Evolutionary conservation across 2,888 invertebrate genomes (phyloP), one percentile per base, ranked within the genome.

Genomic region (Tridacna crocea): DNA sequence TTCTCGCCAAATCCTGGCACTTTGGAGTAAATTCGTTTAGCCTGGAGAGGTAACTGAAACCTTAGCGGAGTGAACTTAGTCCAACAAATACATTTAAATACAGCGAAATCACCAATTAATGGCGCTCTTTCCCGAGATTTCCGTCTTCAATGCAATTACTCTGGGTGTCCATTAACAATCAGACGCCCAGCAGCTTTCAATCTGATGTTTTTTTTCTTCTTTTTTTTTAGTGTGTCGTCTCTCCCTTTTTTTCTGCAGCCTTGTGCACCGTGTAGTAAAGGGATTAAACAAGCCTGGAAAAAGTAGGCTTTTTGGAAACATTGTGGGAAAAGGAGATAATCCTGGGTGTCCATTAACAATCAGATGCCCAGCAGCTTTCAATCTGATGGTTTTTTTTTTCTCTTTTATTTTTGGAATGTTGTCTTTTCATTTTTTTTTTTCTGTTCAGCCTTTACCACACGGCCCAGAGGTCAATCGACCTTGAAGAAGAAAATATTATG

Each of bases 1-100:
- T 77, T 73, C 74, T 58, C 74, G 19, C 48, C 58, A 76, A 51
- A 47, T 47, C 48, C 51, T 51, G 26, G 47, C 70, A 70, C 78
- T 78, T 78, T 77, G 77, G 70, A 77, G 51, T 75, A 82, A 82
- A 82, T 82, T 82, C 81, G 74, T 79, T 77, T 79, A 76, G 78
- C 84, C 80, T 66, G 60, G 63, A 79, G 81, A 48, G 27, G 74
- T 75, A 75, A 79, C 77, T 66, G 84, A 84, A 81, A 82, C 84
- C 84, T 51, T 74, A 82, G 61, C 55, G 77, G 47, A 73, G 60
- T 76, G 55, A 63, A 66, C 72, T 66, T 63, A 66, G 74, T 68
- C 81, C 73, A 77, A 81, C 84, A 81, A 84, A 81, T 81, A 81
- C 84, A 84, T 84, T 84, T 84, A 75, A 78, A 72, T 51, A 70